Conservation (phyloP, 1,140 invertebrate genomes). For the Cotesia vestalis region DNA sequence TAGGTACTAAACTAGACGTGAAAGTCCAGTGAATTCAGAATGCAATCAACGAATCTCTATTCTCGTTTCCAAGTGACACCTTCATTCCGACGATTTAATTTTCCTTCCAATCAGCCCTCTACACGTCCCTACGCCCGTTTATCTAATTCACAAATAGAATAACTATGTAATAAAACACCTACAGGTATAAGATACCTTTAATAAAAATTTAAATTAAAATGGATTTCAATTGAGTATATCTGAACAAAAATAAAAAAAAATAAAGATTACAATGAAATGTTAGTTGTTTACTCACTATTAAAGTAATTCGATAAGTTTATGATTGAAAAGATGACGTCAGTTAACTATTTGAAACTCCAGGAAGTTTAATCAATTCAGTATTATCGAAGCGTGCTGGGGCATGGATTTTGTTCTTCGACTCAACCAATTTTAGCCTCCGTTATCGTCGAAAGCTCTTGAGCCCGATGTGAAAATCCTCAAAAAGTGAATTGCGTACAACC, state of each 20-base stretch:
- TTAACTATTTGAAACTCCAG: constrained; percentile 9
- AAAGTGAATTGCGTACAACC: constrained; percentile 26
- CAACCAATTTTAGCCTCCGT: constrained; percentile 15
- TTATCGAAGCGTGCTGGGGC: not conserved
- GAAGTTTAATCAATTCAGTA: constrained; percentile 9
- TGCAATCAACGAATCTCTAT: constrained; percentile 28
- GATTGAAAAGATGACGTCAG: not conserved
- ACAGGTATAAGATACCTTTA: too few relatives aligned
- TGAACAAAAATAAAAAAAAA: not conserved
- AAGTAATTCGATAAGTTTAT: not conserved
- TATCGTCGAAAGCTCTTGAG: constrained; percentile 14
- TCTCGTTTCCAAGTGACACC: constrained; percentile 8
- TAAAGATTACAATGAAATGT: too few relatives aligned
- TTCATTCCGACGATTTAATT: constrained; percentile 33
- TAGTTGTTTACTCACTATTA: not conserved
- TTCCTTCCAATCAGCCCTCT: constrained; percentile 7
- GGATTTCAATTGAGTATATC: not conserved
- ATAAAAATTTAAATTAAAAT: not conserved
- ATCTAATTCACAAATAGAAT: not conserved
- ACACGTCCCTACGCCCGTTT: not conserved
- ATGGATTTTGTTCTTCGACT: constrained; percentile 28
- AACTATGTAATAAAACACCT: not conserved
- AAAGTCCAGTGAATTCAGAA: constrained; percentile 8
- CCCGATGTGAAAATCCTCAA: constrained; percentile 20
- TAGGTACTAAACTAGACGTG: too few relatives aligned